Conservation (phyloP, 2,113 vertebrate genomes). For the Passer montanus region DNA sequence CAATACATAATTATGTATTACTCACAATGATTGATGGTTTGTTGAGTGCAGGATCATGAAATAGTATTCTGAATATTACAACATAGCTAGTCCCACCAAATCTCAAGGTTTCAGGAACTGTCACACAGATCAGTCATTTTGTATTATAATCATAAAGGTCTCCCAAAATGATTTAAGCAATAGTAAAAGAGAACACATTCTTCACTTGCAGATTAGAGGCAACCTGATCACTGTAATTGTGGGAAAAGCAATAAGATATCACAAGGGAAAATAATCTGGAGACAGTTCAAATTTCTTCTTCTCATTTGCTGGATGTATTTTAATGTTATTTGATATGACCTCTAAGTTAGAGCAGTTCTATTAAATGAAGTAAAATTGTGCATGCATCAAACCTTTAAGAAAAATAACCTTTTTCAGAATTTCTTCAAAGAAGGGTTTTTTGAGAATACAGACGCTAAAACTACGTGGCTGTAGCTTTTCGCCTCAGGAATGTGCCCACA, state of each 20-base stretch:
- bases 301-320: neutral
- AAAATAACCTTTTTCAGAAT: neutral
- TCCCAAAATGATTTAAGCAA: neutral
- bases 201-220: neutral
- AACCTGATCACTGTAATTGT: neutral
- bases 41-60: slow-evolving; percentile 19
- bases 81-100: neutral
- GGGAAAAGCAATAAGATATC: neutral
- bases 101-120: slow-evolving; percentile 14
- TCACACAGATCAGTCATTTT: slow-evolving; percentile 31
- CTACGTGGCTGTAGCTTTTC: neutral
- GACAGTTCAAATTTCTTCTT: neutral
- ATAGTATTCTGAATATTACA: slow-evolving; percentile 20
- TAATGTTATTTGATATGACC: neutral
- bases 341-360: neutral
- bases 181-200: neutral
- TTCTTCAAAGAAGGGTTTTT: neutral
- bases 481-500: neutral
- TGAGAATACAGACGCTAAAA: neutral
- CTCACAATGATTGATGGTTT: slow-evolving; percentile 36
- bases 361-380: neutral
- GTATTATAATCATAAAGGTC: neutral
- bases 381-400: neutral
- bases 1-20: slow-evolving; percentile 38
- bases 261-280: neutral